Conservation (phyloP, 1,140 invertebrate species). For the Bombus breviceps region DNA sequence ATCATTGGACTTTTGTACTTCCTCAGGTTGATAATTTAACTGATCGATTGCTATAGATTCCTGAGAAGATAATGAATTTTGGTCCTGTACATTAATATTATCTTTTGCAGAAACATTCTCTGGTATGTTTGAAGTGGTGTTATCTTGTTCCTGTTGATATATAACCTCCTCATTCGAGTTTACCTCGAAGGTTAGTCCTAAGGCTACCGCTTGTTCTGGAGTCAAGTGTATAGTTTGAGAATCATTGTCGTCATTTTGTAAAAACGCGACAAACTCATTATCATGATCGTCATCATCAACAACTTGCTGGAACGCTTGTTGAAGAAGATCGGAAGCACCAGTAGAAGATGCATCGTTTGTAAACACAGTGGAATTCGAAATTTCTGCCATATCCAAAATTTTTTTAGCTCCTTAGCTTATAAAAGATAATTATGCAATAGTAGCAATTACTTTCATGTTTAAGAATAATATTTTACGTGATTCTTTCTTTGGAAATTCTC, state of each 20-base stretch:
- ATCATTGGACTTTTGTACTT: constrained; percentile 26
- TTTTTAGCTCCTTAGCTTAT: background rate
- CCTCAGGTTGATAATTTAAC: constrained; percentile 17
- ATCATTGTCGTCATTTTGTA: constrained; percentile 67
- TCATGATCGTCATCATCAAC: constrained; percentile 69
- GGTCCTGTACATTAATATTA: constrained; percentile 7
- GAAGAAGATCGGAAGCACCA: constrained; percentile 72
- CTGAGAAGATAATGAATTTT: constrained; percentile 16
- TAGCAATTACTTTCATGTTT: constrained; percentile 33
- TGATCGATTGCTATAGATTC: constrained; percentile 31
- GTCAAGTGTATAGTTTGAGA: constrained; percentile 71
- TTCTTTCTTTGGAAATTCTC: constrained; percentile 10
- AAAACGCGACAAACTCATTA: constrained; percentile 74
- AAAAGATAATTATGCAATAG: constrained; percentile 18
- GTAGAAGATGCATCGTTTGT: constrained; percentile 68
- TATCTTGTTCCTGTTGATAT: constrained; percentile 58
- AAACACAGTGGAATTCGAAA: constrained; percentile 70
- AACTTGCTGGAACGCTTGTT: constrained; percentile 75
- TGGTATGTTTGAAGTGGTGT: constrained; percentile 24
- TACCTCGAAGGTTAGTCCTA: constrained; percentile 74
- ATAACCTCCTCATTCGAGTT: constrained; percentile 60
- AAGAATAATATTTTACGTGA: constrained; percentile 14
- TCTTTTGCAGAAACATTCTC: constrained; percentile 19
- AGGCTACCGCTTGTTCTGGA: constrained; percentile 68
- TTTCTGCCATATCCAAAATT: constrained; percentile 69